Conservation (phyloP, 2,113 vertebrate species). For the Neolamprologus sp. region DNA sequence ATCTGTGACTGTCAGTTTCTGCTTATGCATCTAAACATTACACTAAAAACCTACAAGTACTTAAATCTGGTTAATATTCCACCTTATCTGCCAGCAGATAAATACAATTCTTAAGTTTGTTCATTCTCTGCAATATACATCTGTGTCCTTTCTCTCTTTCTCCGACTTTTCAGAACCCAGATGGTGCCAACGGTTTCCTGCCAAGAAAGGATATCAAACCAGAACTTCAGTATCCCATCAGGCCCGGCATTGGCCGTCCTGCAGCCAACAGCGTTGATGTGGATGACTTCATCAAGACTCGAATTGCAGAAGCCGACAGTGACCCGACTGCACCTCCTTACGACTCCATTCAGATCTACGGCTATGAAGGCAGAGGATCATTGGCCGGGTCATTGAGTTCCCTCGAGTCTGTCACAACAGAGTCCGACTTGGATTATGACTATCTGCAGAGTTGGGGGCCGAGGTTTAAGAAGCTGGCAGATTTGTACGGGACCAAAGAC, state of each 20-base stretch:
- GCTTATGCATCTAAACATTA: neutral
- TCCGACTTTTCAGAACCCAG: constrained; percentile 77
- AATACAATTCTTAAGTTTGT: neutral
- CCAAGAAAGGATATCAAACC: constrained; percentile 97
- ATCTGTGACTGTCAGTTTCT: neutral
- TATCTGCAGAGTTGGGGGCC: constrained; percentile 99
- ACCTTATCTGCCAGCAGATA: neutral
- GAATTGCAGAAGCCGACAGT: constrained; percentile 89
- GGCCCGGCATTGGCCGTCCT: constrained; percentile 77
- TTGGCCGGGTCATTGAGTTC: constrained; percentile 95
- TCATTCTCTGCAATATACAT: neutral
- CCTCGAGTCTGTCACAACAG: constrained; percentile 93
- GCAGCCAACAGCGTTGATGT: constrained; percentile 90
- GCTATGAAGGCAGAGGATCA: constrained; percentile 92
- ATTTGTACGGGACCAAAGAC: constrained; percentile 99
- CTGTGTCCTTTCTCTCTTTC: neutral
- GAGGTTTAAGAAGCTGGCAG: constrained; percentile 97
- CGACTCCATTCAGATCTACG: constrained; percentile 99
- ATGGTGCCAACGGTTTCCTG: constrained; percentile 93
- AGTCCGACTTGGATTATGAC: constrained; percentile 99
- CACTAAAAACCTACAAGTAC: neutral
- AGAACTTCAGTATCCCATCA: constrained; percentile 84
- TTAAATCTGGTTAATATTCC: neutral
- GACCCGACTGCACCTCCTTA: constrained; percentile 95
- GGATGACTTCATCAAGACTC: constrained; percentile 94